Evolutionary conservation across 2,113 vertebrate genomes (phyloP).

Genomic region (Apteryx owenii): DNA sequence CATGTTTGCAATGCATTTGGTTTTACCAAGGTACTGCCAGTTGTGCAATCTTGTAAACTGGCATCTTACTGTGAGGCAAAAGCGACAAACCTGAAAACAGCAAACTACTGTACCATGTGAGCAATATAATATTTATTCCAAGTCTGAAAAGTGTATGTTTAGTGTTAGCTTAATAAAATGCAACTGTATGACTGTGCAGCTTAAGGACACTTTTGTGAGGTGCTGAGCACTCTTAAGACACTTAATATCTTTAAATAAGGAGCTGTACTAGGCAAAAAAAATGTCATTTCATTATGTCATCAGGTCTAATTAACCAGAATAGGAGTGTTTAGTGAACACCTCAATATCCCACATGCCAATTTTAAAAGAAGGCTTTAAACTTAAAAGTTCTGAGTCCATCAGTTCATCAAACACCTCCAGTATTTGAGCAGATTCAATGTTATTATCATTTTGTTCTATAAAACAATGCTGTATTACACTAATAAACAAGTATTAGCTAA

Average conservation of each 20-base stretch:
- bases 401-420: background rate
- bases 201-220: background rate
- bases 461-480: background rate
- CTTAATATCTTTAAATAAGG: background rate
- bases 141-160: background rate
- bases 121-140: background rate
- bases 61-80: background rate
- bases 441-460: background rate
- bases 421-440: background rate
- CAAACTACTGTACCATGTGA: background rate
- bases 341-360: background rate
- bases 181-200: background rate
- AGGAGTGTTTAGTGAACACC: background rate
- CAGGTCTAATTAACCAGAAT: background rate
- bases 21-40: background rate
- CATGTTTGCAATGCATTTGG: background rate
- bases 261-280: background rate
- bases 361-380: background rate
- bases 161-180: background rate
- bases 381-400: background rate
- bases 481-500: background rate
- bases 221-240: background rate
- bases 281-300: background rate
- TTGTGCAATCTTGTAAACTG: background rate
- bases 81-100: background rate